Conservation (phyloP, 1,140 invertebrate species). For the Cotesia typhae region DNA sequence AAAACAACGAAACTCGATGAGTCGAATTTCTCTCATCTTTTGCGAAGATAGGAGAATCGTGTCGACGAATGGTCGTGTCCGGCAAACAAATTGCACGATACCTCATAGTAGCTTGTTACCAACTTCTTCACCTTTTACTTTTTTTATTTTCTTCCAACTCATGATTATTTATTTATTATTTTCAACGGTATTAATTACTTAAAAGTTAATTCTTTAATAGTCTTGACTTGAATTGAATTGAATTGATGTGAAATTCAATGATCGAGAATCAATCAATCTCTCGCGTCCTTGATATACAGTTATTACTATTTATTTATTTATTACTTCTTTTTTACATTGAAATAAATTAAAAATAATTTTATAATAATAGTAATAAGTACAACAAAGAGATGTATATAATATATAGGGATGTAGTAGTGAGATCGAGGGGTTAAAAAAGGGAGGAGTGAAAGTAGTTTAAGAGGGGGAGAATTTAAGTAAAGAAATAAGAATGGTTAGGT, state of each 20-base stretch:
- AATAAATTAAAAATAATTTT: too few species aligned
- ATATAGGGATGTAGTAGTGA: neutral
- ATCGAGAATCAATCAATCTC: slow-evolving; percentile 24
- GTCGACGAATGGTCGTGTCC: slow-evolving; percentile 63
- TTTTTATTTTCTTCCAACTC: slow-evolving; percentile 35
- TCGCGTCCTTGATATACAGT: neutral
- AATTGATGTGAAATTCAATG: slow-evolving; percentile 28
- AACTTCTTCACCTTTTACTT: slow-evolving; percentile 37
- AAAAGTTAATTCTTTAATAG: neutral
- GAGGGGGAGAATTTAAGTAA: slow-evolving; percentile 39
- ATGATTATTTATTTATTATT: neutral
- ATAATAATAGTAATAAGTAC: slow-evolving; percentile 16
- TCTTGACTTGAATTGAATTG: slow-evolving; percentile 15
- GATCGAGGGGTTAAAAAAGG: slow-evolving; percentile 4
- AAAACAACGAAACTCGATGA: slow-evolving; percentile 30
- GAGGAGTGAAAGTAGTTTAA: slow-evolving; percentile 34
- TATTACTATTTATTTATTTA: neutral
- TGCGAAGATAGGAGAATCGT: slow-evolving; percentile 60
- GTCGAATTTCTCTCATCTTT: slow-evolving; percentile 60
- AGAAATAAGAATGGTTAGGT: slow-evolving; percentile 44
- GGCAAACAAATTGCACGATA: slow-evolving; percentile 65
- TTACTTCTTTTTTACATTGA: neutral
- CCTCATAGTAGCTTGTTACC: slow-evolving; percentile 59
- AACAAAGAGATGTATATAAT: neutral
- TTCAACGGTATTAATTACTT: neutral